Base-by-base conservation (phyloP, 2,888 invertebrate species). In the Pantelozetes paolii region DNA sequence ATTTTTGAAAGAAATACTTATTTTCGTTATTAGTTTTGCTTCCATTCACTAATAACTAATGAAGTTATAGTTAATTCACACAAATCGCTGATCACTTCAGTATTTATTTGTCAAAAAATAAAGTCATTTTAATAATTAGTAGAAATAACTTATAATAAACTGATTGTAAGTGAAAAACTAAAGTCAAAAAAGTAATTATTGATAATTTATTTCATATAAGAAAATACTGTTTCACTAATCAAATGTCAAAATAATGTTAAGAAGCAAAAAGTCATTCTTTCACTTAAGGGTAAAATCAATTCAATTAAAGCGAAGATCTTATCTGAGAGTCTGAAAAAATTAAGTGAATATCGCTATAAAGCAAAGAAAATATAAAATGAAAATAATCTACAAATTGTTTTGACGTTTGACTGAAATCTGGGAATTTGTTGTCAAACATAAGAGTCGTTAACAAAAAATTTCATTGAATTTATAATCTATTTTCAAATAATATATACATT, bases 1-100 rank as follows among this genome's bases (percentile, higher is more conserved):
- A 3, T 6, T 26, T 26, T 54, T 54, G 26, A 54, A 8, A 54
- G n/a, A n/a, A n/a, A n/a, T n/a, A 54, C 9, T 11, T 18, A 2
- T 26, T 54, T 26, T 26, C 40, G 40, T 67, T 15, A 67, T 67
- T 67, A 67, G 67, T 40, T 67, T 5, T 62, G 32, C 36, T 30
- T 32, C 62, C 15, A 9, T 45, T 26, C 11, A 67, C 40, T 64
- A 18, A 36, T 26, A 23, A 67, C 67, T 67, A 32, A 67, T 67
- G 42, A 67, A 67, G 67, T 67, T 67, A 67, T 67, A n/a, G 20
- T 26, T 42, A 67, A 42, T 42, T 62, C 36, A 67, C 67, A 42
- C 67, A 67, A 67, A 64, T 64, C 36, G n/a, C 30, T 50, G n/a
- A 26, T 62, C 3, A 62, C 8, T 36, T 36, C 36, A 57, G 26